Conservation (phyloP, 2,113 vertebrate species). For the Cervus canadensis region DNA sequence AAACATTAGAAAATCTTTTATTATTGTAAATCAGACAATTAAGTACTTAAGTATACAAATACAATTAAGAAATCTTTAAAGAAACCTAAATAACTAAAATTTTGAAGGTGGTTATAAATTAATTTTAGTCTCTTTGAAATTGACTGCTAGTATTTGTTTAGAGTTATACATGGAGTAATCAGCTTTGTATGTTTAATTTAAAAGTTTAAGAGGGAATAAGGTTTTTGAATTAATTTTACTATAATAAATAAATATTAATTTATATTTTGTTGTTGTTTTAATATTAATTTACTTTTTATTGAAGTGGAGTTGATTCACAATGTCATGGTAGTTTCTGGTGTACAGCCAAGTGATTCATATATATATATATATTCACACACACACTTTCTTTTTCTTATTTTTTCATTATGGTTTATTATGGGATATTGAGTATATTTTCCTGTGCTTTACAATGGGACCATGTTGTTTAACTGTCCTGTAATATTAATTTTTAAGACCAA, state of each 20-base stretch:
- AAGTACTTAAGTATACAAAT: neutral
- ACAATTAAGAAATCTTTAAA: neutral
- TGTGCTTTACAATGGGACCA: neutral
- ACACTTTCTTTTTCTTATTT: neutral
- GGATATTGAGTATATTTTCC: neutral
- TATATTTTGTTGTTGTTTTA: neutral
- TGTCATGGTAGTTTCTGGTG: neutral
- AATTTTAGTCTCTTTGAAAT: neutral
- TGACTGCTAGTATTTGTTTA: neutral
- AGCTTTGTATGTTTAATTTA: neutral
- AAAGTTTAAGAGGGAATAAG: neutral
- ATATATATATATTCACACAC: neutral
- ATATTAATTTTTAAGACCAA: conserved; percentile 3
- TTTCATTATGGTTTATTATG: neutral
- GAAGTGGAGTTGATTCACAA: neutral
- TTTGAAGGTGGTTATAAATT: neutral
- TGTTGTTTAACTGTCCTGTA: neutral
- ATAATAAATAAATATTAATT: conserved; percentile 2
- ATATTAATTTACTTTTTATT: neutral
- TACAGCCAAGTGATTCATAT: neutral
- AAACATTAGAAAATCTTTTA: neutral
- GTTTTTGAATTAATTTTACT: neutral
- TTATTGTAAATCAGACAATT: neutral
- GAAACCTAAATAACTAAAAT: neutral
- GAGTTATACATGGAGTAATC: neutral